Evolutionary conservation across 2,113 vertebrate genomes (phyloP).

Genomic region (Cochlearius cochlearius): DNA sequence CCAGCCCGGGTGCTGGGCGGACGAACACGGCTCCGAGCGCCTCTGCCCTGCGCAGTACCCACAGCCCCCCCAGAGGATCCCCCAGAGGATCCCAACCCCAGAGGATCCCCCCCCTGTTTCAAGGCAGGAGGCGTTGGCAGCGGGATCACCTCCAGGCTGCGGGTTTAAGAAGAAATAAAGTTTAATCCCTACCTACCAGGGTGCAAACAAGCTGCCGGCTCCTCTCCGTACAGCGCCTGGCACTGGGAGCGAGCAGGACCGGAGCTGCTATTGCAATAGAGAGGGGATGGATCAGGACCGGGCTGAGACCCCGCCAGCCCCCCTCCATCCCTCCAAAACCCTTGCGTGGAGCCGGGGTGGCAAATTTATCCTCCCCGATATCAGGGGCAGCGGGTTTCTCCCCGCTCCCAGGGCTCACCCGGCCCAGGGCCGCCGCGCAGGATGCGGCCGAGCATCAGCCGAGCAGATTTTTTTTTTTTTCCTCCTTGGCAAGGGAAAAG

Average conservation of each 20-base stretch:
- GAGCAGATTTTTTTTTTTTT: background rate
- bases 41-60: rapidly evolving
- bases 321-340: background rate
- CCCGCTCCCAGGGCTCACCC: background rate
- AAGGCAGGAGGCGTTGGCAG: rapidly evolving
- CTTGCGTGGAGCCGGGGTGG: background rate
- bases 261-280: rapidly evolving
- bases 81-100: rapidly evolving
- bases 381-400: background rate
- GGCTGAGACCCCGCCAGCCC: background rate
- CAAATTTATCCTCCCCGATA: background rate
- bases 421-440: background rate
- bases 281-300: background rate
- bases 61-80: background rate
- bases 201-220: background rate
- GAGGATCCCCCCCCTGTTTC: background rate
- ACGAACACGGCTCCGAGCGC: rapidly evolving
- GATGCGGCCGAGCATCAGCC: rapidly evolving
- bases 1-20: background rate
- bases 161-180: background rate
- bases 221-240: rapidly evolving
- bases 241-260: background rate
- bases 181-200: background rate
- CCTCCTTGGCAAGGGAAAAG: background rate
- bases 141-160: background rate